phyloP scores from a whole-genome alignment of 2,113 vertebrate genomes.

The Myodes glareolus region DNA sequence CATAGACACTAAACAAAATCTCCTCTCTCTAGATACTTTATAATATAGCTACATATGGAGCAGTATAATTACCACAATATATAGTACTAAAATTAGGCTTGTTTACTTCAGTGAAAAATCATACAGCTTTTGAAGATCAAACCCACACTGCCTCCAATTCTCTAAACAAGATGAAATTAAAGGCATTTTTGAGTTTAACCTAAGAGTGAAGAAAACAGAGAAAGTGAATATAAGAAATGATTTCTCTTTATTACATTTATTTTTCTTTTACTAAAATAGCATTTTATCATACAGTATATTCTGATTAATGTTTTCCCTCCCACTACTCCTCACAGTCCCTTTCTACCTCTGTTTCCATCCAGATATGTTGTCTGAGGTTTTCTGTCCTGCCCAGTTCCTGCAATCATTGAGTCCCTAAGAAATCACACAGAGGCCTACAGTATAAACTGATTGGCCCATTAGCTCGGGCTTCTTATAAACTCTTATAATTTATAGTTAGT shows the following conservation, averaged over 20 bases:
- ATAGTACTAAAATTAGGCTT: conserved; percentile 70
- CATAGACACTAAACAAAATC: conserved; percentile 75
- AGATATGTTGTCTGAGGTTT: background rate
- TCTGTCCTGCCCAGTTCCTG: too few relatives aligned
- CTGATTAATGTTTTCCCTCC: background rate
- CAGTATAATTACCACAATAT: conserved; percentile 70
- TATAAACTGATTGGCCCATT: too few relatives aligned
- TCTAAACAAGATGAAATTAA: conserved; percentile 63
- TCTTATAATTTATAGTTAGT: too few relatives aligned
- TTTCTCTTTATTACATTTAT: background rate
- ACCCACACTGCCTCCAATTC: conserved; percentile 11
- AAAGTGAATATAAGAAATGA: background rate
- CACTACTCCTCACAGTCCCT: background rate
- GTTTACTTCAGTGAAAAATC: conserved; percentile 67
- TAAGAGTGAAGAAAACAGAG: background rate
- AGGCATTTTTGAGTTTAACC: background rate
- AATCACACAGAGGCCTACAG: too few relatives aligned
- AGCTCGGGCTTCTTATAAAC: too few relatives aligned
- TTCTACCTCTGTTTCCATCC: background rate
- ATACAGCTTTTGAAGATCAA: conserved; percentile 43
- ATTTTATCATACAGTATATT: background rate
- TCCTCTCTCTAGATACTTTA: conserved; percentile 59
- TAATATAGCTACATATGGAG: conserved; percentile 65
- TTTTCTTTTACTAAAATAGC: background rate
- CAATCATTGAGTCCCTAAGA: too few relatives aligned